Evolutionary conservation across 2,888 invertebrate species (phyloP).

Genomic region (Alviniconcha strummeri): DNA sequence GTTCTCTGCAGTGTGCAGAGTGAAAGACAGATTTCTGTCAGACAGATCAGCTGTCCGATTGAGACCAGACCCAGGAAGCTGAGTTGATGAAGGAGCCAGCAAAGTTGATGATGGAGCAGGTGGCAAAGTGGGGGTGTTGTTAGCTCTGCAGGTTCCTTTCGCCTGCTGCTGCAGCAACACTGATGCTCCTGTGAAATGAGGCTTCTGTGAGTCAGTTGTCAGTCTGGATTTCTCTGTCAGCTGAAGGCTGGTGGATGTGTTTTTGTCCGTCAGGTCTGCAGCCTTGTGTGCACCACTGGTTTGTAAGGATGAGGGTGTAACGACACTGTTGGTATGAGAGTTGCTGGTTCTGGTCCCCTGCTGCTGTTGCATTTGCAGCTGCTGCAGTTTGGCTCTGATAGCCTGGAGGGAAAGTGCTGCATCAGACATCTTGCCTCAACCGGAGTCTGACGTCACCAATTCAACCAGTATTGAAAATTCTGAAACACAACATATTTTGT

Average conservation of each 20-base stretch:
- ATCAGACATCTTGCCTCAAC: constrained; percentile 9
- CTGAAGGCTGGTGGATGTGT: constrained; percentile 11
- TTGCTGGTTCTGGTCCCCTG: neutral
- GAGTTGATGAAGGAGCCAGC: neutral
- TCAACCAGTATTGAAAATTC: too few species aligned
- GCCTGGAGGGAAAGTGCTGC: constrained; percentile 15
- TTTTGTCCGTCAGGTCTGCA: neutral
- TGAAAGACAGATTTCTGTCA: neutral
- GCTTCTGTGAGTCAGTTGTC: too few species aligned
- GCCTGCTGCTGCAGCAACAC: too few species aligned
- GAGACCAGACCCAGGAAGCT: too few species aligned
- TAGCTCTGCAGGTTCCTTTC: too few species aligned
- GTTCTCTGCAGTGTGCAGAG: neutral
- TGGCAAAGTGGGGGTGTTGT: neutral
- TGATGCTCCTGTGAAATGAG: too few species aligned
- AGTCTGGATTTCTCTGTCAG: neutral
- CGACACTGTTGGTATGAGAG: neutral
- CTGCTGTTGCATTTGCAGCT: constrained; percentile 28
- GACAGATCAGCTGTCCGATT: constrained; percentile 21
- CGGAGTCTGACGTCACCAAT: too few species aligned
- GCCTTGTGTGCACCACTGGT: neutral
- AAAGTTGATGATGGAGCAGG: neutral
- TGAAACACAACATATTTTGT: too few species aligned
- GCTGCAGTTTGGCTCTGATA: constrained; percentile 27
- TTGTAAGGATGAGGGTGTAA: constrained; percentile 3